Base-by-base conservation (phyloP, 2,113 vertebrate genomes). In the Paracanthobrama guichenoti region DNA sequence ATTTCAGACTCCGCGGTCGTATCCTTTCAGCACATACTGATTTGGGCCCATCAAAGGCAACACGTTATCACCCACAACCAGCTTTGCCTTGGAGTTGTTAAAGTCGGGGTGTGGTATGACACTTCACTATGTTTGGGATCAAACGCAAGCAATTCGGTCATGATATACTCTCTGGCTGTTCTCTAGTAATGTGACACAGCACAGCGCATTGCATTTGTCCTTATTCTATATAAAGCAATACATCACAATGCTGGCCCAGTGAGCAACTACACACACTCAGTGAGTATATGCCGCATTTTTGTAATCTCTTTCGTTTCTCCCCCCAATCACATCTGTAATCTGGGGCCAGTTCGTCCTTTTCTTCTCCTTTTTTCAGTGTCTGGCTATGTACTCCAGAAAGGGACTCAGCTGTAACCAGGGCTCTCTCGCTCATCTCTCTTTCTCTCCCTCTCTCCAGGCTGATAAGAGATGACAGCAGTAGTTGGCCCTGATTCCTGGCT, bases 11-110 rank as follows among this genome's bases (percentile, higher is more conserved):
- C 84, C 85, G 89, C 80, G 3, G 24, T 88, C 85, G 82, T 84
- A 78, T 42, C 83, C 73, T 88, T 89, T 89, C 86, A 84, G n/a
- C 91, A 87, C 85, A 76, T 84, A 44, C 73, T 83, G 86, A 85
- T 88, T 85, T 11, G 75, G 42, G 88, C 84, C 88, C 91, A 90
- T 93, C 92, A 93, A 93, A 93, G 89, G 87, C 90, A 88, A 84
- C 59, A 87, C 81, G 90, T 92, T 93, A 93, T 94, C 93, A 89
- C 86, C 90, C 60, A 82, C 88, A 2, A 73, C 46, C 92, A 93
- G 92, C 84, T 86, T 78, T 84, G 86, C 89, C 77, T 78, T 86
- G 80, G 89, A 88, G 87, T 89, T 87, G 79, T 72, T 79, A 89
- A 89, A 87, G 79, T 90, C 90, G 86, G 22, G 24, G 44, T 50